Evolutionary conservation across 2,113 vertebrate species (phyloP), one percentile per base, ranked within the genome.

Genomic region (Scalopus aquaticus): DNA sequence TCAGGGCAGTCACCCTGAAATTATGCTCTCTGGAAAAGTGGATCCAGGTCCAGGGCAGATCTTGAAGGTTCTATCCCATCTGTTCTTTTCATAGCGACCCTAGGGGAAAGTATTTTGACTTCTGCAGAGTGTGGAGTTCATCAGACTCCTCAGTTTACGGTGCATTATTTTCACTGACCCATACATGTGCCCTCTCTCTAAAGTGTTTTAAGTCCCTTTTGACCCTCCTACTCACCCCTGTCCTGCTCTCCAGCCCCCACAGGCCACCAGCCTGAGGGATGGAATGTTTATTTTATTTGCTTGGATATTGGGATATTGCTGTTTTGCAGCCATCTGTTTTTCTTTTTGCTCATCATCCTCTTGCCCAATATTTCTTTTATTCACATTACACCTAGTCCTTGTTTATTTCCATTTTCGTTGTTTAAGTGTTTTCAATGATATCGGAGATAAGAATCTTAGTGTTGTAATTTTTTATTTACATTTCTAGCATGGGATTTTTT

Each of bases 1-100:
- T 26, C 5, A 26, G 13, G 5, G 0, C 22, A 0, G 12, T 30
- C 37, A 8, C 49, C 49, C 22, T 82, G 5, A 9, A 60, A 46
- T 13, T 32, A 7, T 0, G 13, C 30, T 80, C 60, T 15, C 0
- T 3, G 30, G 82, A 42, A 35, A 56, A 32, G 13, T 12, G 5
- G 17, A 16, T 2, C 11, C 15, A 54, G 19, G 26, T 7, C 1
- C 3, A 2, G 15, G 30, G 2, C 9, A 0, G 2, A 1, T 3
- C 64, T n/a, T 62, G 10, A 12, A 3, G 32, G 15, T 22, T 19
- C 26, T 3, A 22, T 17, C 6, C 19, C 30, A 19, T 6, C 0
- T 11, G 17, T 20, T 60, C 46, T 84, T 60, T n/a, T 17, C 81
- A 10, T 9, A 2, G 12, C n/a, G 7, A 0, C 46, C 76, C 42